These are phyloP conservation scores for Bufotes viridis DNA, from an alignment of 2,797 vertebrate species.

Conservation along the genomic window DNA sequence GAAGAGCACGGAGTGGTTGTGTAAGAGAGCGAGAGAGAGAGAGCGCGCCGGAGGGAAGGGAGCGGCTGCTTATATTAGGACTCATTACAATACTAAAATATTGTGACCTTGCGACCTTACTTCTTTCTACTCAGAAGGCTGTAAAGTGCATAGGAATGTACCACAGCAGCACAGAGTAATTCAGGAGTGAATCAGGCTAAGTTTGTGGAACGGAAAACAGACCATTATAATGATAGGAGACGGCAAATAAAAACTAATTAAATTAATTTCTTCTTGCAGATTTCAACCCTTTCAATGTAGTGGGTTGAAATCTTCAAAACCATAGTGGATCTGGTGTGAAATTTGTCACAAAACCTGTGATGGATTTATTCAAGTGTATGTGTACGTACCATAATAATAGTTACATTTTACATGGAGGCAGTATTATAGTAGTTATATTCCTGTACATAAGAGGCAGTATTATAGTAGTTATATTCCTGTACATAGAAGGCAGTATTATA, in stretches of 20 bases:
- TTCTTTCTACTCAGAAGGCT: background rate
- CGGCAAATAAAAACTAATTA: too few relatives aligned
- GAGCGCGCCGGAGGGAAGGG: too few relatives aligned
- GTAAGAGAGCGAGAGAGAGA: background rate
- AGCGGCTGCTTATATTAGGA: background rate
- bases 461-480: too few relatives aligned
- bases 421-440: background rate
- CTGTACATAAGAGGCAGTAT: background rate
- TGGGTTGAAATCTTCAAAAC: too few relatives aligned
- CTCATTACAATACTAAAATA: background rate
- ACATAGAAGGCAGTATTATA: background rate
- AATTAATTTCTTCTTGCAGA: too few relatives aligned
- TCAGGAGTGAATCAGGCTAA: background rate
- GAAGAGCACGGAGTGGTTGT: background rate
- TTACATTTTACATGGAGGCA: background rate
- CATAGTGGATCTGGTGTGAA: too few relatives aligned
- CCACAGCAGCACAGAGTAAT: background rate
- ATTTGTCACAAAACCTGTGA: too few relatives aligned
- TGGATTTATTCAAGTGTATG: too few relatives aligned
- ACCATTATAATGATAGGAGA: background rate
- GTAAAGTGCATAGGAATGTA: background rate
- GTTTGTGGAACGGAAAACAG: background rate
- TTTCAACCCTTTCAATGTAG: too few relatives aligned
- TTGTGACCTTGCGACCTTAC: background rate
- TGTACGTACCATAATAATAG: too few relatives aligned